Evolutionary conservation across 2,113 vertebrate species (phyloP), one percentile per base, ranked within the genome.

Genomic region (Zosterops japonicus): DNA sequence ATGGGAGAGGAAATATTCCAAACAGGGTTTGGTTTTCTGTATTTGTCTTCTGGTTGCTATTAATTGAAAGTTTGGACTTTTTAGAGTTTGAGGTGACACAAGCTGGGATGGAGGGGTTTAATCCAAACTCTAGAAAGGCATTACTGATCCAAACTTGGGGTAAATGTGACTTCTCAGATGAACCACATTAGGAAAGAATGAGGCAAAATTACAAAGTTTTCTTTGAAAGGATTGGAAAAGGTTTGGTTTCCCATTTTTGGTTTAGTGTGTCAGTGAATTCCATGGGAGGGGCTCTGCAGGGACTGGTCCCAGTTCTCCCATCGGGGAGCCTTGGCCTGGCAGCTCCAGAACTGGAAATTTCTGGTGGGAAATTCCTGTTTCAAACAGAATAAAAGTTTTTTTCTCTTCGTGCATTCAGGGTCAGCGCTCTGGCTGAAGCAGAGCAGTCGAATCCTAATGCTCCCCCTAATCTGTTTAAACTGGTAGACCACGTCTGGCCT

Each of bases 241-340:
- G 6, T 12, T 49, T 9, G 14, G 8, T 7, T 41, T 14, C 9
- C 2, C 1, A 0, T 21, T 88, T 74, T 79, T 24, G 0, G 5
- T 42, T 46, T 20, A 41, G 33, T 18, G 47, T 31, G 12, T 35
- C 23, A 1, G 33, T 24, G 4, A 57, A 23, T 35, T 56, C 75
- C 1, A 0, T 11, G 53, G 57, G 28, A 47, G 15, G 42, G 11
- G 12, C 24, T 46, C 33, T 79, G n/a, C 20, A 6, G 35, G 19
- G 27, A 3, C 29, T 29, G 19, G 3, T 33, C 23, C 79, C 27
- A 27, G 4, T 11, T 21, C 31, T 76, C 42, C 60, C 42, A 12
- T 41, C 78, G 64, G 75, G 50, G 19, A 79, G 29, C 28, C 23
- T 8, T 27, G 84, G 8, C 20, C n/a, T n/a, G 44, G 72, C 56